Conservation (phyloP, 2,888 invertebrate genomes). For the Globia sparganii region DNA sequence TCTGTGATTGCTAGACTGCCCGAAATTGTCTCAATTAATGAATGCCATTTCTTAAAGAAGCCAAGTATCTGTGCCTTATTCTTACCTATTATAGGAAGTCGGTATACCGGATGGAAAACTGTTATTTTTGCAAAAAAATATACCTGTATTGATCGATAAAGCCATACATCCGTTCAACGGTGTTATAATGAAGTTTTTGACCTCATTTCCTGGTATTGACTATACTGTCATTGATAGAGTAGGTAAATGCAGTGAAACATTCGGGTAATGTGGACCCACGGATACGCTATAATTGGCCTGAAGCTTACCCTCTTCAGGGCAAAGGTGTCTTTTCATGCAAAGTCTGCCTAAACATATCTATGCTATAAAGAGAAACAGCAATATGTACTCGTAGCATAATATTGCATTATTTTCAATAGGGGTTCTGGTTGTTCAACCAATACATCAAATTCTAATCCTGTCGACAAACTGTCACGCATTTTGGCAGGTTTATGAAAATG, state of each 20-base stretch:
- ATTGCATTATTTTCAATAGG: too few relatives aligned
- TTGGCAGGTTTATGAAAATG: too few relatives aligned
- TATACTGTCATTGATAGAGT: background rate
- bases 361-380: background rate
- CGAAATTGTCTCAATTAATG: too few relatives aligned
- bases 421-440: background rate
- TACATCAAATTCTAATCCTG: background rate
- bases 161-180: slow-evolving; percentile 44
- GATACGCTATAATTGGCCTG: too few relatives aligned
- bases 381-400: background rate
- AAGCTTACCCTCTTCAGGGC: background rate
- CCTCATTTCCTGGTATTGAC: slow-evolving; percentile 27
- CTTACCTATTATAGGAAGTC: slow-evolving; percentile 5
- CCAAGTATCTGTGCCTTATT: background rate
- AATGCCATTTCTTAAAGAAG: background rate
- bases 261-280: background rate
- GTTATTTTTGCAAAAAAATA: slow-evolving; percentile 40
- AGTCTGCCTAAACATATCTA: background rate
- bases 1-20: background rate
- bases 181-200: slow-evolving; percentile 46
- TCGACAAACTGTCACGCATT: too few relatives aligned
- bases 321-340: background rate
- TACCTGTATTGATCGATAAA: slow-evolving; percentile 22
- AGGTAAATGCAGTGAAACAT: background rate
- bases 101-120: slow-evolving; percentile 32